Base-by-base conservation (phyloP, 2,888 invertebrate genomes). In the Epinotia ramella region DNA sequence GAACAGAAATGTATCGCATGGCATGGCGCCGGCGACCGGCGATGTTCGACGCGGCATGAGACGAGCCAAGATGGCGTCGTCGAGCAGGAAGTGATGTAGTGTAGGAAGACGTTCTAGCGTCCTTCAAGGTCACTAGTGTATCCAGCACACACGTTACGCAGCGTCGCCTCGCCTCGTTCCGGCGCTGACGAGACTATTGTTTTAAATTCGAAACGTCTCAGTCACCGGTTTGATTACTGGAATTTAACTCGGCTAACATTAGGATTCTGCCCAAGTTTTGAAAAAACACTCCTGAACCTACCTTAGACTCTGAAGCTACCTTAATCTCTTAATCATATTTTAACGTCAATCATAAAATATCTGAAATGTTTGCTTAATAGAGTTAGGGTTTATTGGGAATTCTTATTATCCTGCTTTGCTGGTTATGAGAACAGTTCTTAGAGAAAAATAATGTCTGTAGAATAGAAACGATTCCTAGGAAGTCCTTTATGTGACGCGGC, bases 81-180 rank as follows among this genome's bases (percentile, higher is more conserved):
- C 86, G 82, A 93, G 87, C 89, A 94, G 94, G 94, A 94, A 93
- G 91, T 92, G 84, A 89, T 88, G 90, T 92, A 92, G 93, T 76
- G 77, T 92, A 93, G 92, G 92, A 93, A 93, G 93, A 93, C 91
- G 90, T 88, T 89, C 86, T 87, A 90, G 82, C 91, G 91, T 90
- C 91, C 80, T 86, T 83, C 93, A 94, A 94, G 94, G 94, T 87
- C 91, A 83, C 82, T 83, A 81, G 81, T 87, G 88, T 84, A 87
- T 84, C 87, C 84, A 87, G 86, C 84, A 87, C 84, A 86, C 81
- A 79, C 84, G 86, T 86, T 84, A 85, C 80, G 87, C 83, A 81
- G 83, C 82, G 83, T 83, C 85, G 86, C 83, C 83, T 87, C 74
- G 63, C 79, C 68, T 77, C 79, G 78, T 77, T 78, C 78, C 73